Evolutionary conservation across 2,113 vertebrate species (phyloP), one percentile per base, ranked within the genome.

Genomic region (Thamnaconus septentrionalis): DNA sequence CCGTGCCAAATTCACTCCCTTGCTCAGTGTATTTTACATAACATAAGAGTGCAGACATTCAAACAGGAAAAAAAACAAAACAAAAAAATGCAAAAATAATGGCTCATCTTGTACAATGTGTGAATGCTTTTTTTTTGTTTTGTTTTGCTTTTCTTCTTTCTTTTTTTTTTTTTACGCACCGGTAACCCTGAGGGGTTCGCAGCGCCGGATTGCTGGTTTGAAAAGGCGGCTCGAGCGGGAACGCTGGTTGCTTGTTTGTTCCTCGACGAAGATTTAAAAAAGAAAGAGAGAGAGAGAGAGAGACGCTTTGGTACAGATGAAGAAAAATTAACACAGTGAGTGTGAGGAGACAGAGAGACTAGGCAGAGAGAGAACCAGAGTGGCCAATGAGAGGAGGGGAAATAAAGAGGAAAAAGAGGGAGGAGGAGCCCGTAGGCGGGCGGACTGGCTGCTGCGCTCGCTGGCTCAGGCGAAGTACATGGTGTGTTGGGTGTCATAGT

Each of bases 401-500:
- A 11, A 7, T 18, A 48, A 49, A 59, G 66, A 55, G 65, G 53
- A 70, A 3, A 69, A 3, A 66, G 60, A 12, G 52, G 52, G 42
- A 39, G 47, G 71, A 69, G 61, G 78, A 81, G 73, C 78, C 63
- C 18, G 2, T 2, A 2, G 18, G 59, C 58, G 40, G 64, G 78
- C 76, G 81, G 84, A 78, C 73, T 65, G 78, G 83, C 66, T 67
- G 79, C 60, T 61, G 44, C 47, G 73, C 61, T 62, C 31, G 50
- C 48, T 40, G 61, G 80, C 84, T 98, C 93, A 99, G 87, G 97
- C 96, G 71, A 99, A 99, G 91, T 99, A 99, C 97, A 99, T 99
- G 11, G 97, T 98, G 83, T 98, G 97, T 88, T 98, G 96, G 67
- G 97, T 98, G 67, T 99, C 97, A 3, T 99, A 97, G 91, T 99